Conservation (phyloP, 2,113 vertebrate genomes). For the Raja brachyura region DNA sequence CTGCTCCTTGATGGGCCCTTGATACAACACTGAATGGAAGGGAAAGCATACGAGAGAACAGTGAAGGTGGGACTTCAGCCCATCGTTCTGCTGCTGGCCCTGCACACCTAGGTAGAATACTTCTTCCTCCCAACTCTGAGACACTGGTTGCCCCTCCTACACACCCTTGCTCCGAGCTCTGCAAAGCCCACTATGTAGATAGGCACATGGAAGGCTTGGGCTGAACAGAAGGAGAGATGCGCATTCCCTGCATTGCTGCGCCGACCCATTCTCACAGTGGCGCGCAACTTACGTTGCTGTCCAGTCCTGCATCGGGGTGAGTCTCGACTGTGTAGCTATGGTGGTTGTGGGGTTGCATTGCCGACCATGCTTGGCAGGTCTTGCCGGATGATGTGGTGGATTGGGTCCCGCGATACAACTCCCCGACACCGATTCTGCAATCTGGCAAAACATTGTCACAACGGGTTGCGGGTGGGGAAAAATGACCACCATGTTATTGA, state of each 20-base stretch:
- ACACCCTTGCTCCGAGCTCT: background rate
- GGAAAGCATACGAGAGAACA: background rate
- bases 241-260: background rate
- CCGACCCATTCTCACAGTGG: background rate
- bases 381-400: constrained; percentile 64
- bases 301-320: constrained; percentile 67
- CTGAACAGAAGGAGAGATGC: background rate
- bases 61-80: background rate
- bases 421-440: constrained; percentile 66
- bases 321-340: constrained; percentile 65
- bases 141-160: too few relatives aligned
- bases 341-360: constrained; percentile 70
- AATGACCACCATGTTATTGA: background rate
- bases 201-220: background rate
- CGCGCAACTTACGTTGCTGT: constrained; percentile 67
- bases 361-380: constrained; percentile 78
- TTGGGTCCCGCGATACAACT: constrained; percentile 66
- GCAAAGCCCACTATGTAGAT: too few relatives aligned
- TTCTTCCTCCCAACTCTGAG: background rate
- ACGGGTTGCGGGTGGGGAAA: background rate
- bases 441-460: constrained; percentile 54
- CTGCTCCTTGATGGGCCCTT: background rate
- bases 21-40: background rate
- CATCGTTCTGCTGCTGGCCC: background rate
- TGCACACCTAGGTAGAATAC: background rate